A percentile compares a stretch with the other conserved stretches of the same genome.
These are phyloP conservation scores for Psittacus erithacus DNA, from an alignment of 2,113 vertebrate species.

Conservation along the genomic window DNA sequence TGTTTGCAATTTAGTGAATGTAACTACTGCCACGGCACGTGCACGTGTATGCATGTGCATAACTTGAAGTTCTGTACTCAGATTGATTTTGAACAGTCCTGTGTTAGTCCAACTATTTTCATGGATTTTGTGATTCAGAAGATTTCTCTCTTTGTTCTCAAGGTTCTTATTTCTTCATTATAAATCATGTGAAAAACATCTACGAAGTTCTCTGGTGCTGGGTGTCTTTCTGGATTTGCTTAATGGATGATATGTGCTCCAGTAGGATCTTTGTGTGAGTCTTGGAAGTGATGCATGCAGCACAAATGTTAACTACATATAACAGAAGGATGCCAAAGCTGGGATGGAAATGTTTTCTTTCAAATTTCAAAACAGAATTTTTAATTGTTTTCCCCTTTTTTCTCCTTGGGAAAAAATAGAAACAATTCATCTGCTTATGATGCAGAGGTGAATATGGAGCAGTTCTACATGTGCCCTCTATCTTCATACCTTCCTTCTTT, in stretches of 20 bases:
- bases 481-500: neutral
- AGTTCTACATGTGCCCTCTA: neutral
- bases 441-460: neutral
- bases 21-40: neutral
- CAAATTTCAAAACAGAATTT: neutral
- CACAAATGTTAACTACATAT: neutral
- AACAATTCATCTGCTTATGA: neutral
- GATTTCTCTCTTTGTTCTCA: neutral
- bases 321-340: neutral
- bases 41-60: accelerated
- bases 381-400: neutral
- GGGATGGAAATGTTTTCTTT: neutral
- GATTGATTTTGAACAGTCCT: neutral
- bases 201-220: neutral
- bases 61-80: neutral
- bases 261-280: neutral
- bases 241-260: neutral
- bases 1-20: neutral
- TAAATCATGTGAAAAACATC: neutral
- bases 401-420: neutral
- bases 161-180: neutral
- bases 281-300: neutral
- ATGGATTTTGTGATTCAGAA: neutral
- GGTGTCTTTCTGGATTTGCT: neutral
- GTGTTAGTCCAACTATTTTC: neutral